Evolutionary conservation across 2,113 vertebrate genomes (phyloP).

Genomic region (Myotis lucifugus): DNA sequence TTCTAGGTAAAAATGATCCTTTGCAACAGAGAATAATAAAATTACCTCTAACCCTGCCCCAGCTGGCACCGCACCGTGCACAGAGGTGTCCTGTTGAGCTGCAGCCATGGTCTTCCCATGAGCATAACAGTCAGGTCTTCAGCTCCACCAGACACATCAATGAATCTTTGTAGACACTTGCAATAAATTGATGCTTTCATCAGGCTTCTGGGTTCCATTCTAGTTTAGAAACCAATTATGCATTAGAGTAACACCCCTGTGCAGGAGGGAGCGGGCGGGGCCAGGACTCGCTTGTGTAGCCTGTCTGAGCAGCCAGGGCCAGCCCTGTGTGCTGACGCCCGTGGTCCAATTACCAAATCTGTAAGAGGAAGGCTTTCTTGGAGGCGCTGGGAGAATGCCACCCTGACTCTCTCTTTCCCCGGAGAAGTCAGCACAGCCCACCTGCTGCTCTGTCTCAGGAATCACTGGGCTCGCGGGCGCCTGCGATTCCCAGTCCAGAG

Average conservation of each 20-base stretch:
- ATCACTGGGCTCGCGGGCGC: not conserved
- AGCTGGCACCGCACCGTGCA: not conserved
- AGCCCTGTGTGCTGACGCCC: rapidly evolving
- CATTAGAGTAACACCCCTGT: rapidly evolving
- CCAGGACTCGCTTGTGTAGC: too few species aligned
- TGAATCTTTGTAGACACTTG: not conserved
- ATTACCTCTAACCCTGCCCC: not conserved
- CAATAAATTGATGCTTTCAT: not conserved
- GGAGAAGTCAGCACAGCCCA: not conserved
- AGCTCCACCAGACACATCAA: not conserved
- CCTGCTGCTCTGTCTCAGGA: not conserved
- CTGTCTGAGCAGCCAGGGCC: not conserved
- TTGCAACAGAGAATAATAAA: not conserved
- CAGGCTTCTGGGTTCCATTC: not conserved
- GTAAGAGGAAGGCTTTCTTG: not conserved
- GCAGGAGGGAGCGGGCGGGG: rapidly evolving
- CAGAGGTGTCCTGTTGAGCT: not conserved
- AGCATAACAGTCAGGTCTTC: not conserved
- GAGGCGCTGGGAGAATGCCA: not conserved
- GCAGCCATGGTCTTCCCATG: not conserved
- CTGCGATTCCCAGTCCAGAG: not conserved
- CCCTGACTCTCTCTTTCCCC: rapidly evolving
- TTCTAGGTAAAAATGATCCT: not conserved
- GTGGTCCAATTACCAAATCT: not conserved
- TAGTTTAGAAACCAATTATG: not conserved